A percentile compares a stretch with the other conserved stretches of the same genome.
Evolutionary conservation across 2,888 invertebrate genomes (phyloP).

Genomic region (Spodoptera picta): DNA sequence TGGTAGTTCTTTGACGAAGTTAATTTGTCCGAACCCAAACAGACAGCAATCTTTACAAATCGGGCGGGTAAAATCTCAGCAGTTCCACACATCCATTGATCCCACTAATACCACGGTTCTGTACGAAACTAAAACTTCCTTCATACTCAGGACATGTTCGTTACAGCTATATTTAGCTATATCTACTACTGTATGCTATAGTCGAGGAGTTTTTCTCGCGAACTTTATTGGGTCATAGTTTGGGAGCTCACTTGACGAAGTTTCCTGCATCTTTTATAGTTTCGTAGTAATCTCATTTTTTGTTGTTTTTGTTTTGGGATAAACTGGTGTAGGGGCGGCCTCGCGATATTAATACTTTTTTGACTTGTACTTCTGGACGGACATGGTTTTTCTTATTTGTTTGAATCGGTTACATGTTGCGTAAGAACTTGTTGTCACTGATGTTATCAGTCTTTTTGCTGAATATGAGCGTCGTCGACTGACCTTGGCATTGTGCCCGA

Average conservation of each 20-base stretch:
- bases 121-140: conserved; percentile 34
- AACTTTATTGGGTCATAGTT: conserved; percentile 55
- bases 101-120: conserved; percentile 28
- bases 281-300: conserved; percentile 52
- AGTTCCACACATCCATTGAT: conserved; percentile 29
- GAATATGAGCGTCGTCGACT: background rate
- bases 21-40: conserved; percentile 13
- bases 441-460: conserved; percentile 25
- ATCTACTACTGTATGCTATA: conserved; percentile 19
- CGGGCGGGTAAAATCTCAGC: conserved; percentile 25
- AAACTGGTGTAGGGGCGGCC: conserved; percentile 23
- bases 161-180: conserved; percentile 35
- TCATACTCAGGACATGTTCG: conserved; percentile 32
- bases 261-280: conserved; percentile 48
- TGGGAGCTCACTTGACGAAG: conserved; percentile 44
- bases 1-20: background rate
- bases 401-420: conserved; percentile 25
- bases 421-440: conserved; percentile 22
- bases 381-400: conserved; percentile 25
- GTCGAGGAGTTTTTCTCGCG: conserved; percentile 39
- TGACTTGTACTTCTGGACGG: conserved; percentile 24
- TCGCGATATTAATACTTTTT: conserved; percentile 49
- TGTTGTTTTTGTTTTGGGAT: conserved; percentile 50
- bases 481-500: conserved; percentile 32
- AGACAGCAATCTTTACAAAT: conserved; percentile 32